These are phyloP conservation scores for Triplophysa dalaica DNA, from an alignment of 2,113 vertebrate species.

Conservation along the genomic window DNA sequence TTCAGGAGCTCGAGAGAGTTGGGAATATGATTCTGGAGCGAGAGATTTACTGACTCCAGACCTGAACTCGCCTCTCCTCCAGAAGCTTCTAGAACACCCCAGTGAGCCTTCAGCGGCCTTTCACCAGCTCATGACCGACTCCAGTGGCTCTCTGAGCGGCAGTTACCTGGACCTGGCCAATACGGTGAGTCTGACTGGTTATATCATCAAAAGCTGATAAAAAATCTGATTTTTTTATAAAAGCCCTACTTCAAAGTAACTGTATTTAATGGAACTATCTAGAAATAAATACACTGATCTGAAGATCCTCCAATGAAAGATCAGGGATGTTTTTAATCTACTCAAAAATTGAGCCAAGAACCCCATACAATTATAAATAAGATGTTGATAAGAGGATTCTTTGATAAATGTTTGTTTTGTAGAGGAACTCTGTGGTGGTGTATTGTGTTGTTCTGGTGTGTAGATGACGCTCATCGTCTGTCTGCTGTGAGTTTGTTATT, in stretches of 20 bases:
- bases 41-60: constrained; percentile 79
- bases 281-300: no score
- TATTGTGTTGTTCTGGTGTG: not conserved
- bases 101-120: constrained; percentile 62
- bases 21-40: constrained; percentile 79
- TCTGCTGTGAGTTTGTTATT: not conserved
- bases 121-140: constrained; percentile 66
- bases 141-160: constrained; percentile 61
- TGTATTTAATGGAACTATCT: no score
- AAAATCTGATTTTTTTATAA: no score
- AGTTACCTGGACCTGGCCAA: constrained; percentile 79
- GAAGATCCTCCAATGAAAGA: no score
- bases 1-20: constrained; percentile 77
- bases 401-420: no score
- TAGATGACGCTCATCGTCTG: not conserved
- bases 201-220: no score
- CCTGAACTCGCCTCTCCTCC: constrained; percentile 61
- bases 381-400: no score
- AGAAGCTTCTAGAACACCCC: constrained; percentile 67
- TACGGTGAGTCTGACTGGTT: constrained; percentile 71
- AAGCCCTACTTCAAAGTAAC: no score
- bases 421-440: no score
- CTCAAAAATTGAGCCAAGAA: no score
- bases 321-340: no score
- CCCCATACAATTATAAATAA: no score